These are phyloP conservation scores for Acanthosoma haemorrhoidale DNA, from an alignment of 2,888 invertebrate genomes.

Conservation along the genomic window DNA sequence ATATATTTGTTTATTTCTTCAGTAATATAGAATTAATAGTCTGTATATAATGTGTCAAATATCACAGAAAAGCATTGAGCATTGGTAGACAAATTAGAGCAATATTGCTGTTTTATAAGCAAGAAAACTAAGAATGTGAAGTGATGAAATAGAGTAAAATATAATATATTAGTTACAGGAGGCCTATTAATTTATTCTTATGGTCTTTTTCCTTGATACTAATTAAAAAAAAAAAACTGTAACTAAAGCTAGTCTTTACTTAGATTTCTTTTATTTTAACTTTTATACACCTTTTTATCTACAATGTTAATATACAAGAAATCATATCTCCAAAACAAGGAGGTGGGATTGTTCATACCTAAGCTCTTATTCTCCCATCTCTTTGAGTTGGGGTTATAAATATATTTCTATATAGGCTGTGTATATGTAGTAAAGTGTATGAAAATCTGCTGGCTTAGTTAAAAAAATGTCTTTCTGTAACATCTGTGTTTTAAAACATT, in stretches of 20 bases:
- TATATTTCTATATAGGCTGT: slow-evolving; percentile 24
- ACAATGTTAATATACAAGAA: neutral
- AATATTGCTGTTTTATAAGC: slow-evolving; percentile 18
- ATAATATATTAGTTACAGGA: slow-evolving; percentile 5
- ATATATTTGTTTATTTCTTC: neutral
- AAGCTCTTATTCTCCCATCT: neutral
- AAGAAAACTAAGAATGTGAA: slow-evolving; percentile 3
- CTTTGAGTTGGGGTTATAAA: neutral
- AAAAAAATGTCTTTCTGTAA: neutral
- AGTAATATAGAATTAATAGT: slow-evolving; percentile 25
- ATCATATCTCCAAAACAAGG: neutral
- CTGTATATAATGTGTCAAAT: slow-evolving; percentile 27
- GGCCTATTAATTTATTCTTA: slow-evolving; percentile 7
- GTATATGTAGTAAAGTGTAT: slow-evolving; percentile 22
- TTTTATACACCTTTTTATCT: neutral
- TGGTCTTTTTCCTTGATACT: neutral
- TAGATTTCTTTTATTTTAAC: slow-evolving; percentile 7
- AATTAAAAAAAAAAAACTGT: neutral
- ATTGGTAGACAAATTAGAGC: slow-evolving; percentile 35
- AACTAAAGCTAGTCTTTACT: neutral
- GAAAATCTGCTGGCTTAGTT: neutral
- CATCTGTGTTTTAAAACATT: neutral
- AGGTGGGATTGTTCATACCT: neutral
- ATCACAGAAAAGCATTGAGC: slow-evolving; percentile 27
- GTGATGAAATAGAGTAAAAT: slow-evolving; percentile 8